Conservation (phyloP, 2,113 vertebrate species). For the Taxidea taxus region DNA sequence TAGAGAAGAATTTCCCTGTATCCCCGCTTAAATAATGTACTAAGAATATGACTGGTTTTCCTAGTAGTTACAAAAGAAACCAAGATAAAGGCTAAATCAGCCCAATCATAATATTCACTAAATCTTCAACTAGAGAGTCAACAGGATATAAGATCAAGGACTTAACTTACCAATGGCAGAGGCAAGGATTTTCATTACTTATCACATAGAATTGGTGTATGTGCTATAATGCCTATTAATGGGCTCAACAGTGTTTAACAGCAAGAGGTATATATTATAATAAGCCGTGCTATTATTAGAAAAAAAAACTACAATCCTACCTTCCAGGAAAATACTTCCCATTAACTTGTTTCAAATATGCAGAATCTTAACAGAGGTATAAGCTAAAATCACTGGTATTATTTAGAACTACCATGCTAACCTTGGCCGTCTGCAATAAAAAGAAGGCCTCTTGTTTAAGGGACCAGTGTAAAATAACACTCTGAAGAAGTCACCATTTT, state of each 20-base stretch:
- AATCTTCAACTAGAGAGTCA: background rate
- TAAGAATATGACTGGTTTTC: background rate
- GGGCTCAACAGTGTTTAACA: background rate
- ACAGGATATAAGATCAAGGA: background rate
- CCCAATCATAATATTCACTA: background rate
- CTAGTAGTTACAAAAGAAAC: background rate
- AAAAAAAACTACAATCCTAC: background rate
- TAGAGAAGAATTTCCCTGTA: background rate
- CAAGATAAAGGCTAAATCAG: background rate
- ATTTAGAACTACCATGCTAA: background rate
- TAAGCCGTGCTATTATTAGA: background rate
- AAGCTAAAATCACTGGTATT: background rate
- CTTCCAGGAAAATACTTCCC: background rate
- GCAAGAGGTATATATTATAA: background rate
- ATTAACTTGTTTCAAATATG: constrained; percentile 15
- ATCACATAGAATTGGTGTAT: background rate
- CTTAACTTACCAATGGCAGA: background rate
- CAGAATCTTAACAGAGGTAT: constrained; percentile 5
- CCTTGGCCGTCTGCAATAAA: background rate
- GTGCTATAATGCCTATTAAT: background rate
- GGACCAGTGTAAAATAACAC: background rate
- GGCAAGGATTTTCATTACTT: background rate
- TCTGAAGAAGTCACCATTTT: background rate
- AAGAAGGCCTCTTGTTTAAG: background rate
- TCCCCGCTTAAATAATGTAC: background rate